Percentiles rank a stretch among this genome's conserved stretches.
Conservation (phyloP, 1,140 invertebrate genomes). For the Tetramorium simillimum region DNA sequence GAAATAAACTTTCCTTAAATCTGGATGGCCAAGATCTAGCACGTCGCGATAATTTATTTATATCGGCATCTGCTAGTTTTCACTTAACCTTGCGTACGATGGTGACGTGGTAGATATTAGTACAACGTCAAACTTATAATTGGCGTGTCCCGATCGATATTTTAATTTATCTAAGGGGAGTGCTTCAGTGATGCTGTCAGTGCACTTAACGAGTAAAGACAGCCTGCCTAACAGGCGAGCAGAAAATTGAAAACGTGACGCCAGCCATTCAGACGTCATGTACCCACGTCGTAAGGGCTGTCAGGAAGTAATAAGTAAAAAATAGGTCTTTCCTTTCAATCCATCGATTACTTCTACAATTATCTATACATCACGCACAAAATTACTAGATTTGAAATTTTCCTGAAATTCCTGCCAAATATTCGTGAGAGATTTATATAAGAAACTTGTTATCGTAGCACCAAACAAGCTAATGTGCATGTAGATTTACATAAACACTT, state of each 20-base stretch:
- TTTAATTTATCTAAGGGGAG: slow-evolving; percentile 84
- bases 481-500: not conserved
- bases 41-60: slow-evolving; percentile 60
- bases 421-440: not conserved
- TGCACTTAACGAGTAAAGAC: slow-evolving; percentile 81
- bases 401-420: not conserved
- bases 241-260: slow-evolving; percentile 85
- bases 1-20: not conserved
- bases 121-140: slow-evolving; percentile 83
- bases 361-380: slow-evolving; percentile 55
- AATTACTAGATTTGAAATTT: slow-evolving; percentile 20
- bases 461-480: not conserved
- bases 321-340: slow-evolving; percentile 75
- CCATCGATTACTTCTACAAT: slow-evolving; percentile 78
- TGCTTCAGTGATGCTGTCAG: slow-evolving; percentile 81
- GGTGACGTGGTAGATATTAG: slow-evolving; percentile 79
- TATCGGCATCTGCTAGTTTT: slow-evolving; percentile 65
- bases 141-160: slow-evolving; percentile 84
- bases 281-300: slow-evolving; percentile 68
- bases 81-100: slow-evolving; percentile 50
- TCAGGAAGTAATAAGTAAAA: slow-evolving; percentile 82
- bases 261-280: slow-evolving; percentile 80
- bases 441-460: not conserved
- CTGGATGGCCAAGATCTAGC: not conserved
- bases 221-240: slow-evolving; percentile 80